Evolutionary conservation across 64 coral and sea anemone species (phyloP).

Genomic region (Montipora foliosa): DNA sequence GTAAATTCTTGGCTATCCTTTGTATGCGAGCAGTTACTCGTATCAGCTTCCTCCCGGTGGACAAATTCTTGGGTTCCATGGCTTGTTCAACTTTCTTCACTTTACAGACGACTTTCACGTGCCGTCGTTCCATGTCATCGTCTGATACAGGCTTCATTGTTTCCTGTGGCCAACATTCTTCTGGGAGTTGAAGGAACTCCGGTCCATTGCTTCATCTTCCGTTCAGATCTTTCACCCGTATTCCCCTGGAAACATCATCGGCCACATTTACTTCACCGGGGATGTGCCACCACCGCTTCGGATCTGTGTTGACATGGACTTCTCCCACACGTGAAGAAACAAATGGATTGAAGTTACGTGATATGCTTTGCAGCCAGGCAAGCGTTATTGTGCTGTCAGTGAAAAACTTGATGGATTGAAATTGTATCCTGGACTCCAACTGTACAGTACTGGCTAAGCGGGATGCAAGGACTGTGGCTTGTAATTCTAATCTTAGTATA

Average conservation of each 20-base stretch:
- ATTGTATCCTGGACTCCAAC: constrained; percentile 27
- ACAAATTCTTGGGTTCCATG: constrained; percentile 39
- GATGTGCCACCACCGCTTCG: constrained; percentile 79
- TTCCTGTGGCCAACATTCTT: constrained; percentile 52
- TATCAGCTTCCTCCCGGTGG: constrained; percentile 48
- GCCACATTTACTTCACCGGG: constrained; percentile 70
- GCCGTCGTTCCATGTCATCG: constrained; percentile 44
- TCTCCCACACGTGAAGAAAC: constrained; percentile 79
- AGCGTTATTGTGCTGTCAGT: constrained; percentile 77
- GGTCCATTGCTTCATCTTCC: constrained; percentile 72
- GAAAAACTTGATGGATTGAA: constrained; percentile 23
- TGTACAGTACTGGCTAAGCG: constrained; percentile 25
- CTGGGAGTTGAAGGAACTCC: constrained; percentile 58
- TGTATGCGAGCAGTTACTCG: constrained; percentile 22
- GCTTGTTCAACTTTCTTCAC: constrained; percentile 6
- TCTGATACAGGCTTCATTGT: background rate
- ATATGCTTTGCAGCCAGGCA: constrained; percentile 58
- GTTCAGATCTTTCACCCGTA: constrained; percentile 61
- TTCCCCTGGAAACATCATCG: constrained; percentile 72
- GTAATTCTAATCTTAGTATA: background rate
- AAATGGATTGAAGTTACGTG: constrained; percentile 74
- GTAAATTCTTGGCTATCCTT: constrained; percentile 29
- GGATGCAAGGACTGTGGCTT: constrained; percentile 15
- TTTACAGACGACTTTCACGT: constrained; percentile 1
- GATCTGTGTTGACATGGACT: constrained; percentile 66